These are phyloP conservation scores for Zosterops lateralis DNA, from an alignment of 2,113 vertebrate species.

Conservation along the genomic window DNA sequence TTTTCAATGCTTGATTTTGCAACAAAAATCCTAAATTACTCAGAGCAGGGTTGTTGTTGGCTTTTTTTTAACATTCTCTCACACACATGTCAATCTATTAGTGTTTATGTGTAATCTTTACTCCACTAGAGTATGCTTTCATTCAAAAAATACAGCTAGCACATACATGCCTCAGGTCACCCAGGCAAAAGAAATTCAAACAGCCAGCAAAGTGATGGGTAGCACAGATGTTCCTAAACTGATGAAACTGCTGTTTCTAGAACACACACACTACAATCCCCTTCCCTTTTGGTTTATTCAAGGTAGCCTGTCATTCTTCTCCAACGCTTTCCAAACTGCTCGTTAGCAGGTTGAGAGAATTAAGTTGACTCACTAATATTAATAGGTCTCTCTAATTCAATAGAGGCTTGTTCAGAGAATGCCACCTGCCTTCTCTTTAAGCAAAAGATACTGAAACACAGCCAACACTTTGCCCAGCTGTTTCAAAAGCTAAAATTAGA, in stretches of 20 bases:
- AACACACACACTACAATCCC: neutral
- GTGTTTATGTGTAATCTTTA: neutral
- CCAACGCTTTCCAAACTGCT: conserved; percentile 20
- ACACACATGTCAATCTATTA: neutral
- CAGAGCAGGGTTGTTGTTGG: neutral
- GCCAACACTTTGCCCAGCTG: neutral
- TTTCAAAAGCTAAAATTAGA: conserved; percentile 43
- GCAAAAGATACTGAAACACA: neutral
- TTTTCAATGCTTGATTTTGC: neutral
- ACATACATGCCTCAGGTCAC: neutral
- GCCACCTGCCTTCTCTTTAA: conserved; percentile 50
- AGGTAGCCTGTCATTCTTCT: neutral
- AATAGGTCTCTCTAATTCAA: conserved; percentile 52
- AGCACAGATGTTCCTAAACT: conserved; percentile 13
- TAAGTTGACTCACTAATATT: conserved; percentile 61
- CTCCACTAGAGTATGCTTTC: neutral
- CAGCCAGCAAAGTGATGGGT: neutral
- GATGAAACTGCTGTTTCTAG: conserved; percentile 9
- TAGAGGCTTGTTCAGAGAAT: conserved; percentile 31
- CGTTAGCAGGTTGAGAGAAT: conserved; percentile 59
- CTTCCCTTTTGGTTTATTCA: conserved; percentile 3
- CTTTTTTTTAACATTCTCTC: neutral
- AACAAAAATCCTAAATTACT: neutral
- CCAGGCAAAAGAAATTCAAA: neutral
- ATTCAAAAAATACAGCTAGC: neutral